Evolutionary conservation across 1,140 invertebrate genomes (phyloP).

Genomic region (Meloidogyne floridensis): DNA sequence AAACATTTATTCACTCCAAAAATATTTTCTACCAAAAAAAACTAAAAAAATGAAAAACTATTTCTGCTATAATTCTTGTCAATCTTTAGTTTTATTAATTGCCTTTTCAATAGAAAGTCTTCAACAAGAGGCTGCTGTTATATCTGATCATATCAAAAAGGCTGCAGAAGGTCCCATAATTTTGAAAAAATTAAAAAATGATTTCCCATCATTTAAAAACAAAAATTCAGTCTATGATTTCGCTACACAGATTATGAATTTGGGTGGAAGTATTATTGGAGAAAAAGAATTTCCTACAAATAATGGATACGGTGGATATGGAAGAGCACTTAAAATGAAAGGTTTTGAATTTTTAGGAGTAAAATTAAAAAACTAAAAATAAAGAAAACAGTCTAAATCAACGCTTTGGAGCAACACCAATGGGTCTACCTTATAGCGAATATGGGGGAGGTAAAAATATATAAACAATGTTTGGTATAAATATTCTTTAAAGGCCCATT

Average conservation of each 20-base stretch:
- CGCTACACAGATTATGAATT: constrained; percentile 43
- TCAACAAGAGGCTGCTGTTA: constrained; percentile 22
- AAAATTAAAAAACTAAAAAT: not conserved
- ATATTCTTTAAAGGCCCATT: constrained; percentile 27
- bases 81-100: constrained; percentile 3
- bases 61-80: not conserved
- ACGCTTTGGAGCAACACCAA: not conserved
- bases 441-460: constrained; percentile 24
- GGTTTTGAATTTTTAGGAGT: constrained; percentile 22
- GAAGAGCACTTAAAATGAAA: constrained; percentile 16
- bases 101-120: constrained; percentile 15
- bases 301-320: constrained; percentile 5
- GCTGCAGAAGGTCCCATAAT: constrained; percentile 30
- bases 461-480: not conserved
- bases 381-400: constrained; percentile 5
- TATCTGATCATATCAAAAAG: constrained; percentile 39
- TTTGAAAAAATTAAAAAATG: constrained; percentile 8
- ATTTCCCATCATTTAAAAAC: not conserved
- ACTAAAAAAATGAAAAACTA: not conserved
- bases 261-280: constrained; percentile 39
- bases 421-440: constrained; percentile 19
- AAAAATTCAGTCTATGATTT: constrained; percentile 37
- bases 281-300: constrained; percentile 23
- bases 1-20: not conserved
- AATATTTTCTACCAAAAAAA: not conserved